Evolutionary conservation across 2,797 vertebrate species (phyloP).

Genomic region (Brachyrhaphis roseni): DNA sequence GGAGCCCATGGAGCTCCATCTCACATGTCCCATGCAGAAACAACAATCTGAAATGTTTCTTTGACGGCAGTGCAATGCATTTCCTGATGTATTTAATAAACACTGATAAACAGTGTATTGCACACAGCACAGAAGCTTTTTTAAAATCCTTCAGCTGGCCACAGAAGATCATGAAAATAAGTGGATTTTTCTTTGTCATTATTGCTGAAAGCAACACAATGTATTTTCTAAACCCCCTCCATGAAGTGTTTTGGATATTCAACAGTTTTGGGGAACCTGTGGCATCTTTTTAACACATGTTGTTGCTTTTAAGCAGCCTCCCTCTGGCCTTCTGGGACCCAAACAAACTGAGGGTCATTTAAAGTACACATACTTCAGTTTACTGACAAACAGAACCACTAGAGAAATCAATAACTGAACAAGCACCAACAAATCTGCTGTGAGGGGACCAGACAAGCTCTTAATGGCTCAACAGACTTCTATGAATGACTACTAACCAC

Average conservation of each 20-base stretch:
- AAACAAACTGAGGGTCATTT: slow-evolving; percentile 21
- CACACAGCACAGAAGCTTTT: neutral
- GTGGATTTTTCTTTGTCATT: neutral
- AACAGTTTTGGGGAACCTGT: neutral
- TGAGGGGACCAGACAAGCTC: slow-evolving; percentile 39
- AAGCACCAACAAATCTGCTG: slow-evolving; percentile 31
- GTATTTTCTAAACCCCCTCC: neutral
- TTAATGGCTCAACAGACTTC: slow-evolving; percentile 32
- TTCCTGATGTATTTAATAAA: slow-evolving; percentile 22
- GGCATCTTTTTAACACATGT: neutral
- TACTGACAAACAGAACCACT: slow-evolving; percentile 25
- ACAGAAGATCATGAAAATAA: slow-evolving; percentile 3
- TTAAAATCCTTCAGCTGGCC: neutral
- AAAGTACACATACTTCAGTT: slow-evolving; percentile 25
- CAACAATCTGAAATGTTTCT: slow-evolving; percentile 28
- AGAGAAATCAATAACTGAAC: slow-evolving; percentile 31
- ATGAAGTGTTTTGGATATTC: neutral
- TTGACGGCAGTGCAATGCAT: slow-evolving; percentile 10
- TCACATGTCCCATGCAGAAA: slow-evolving; percentile 13
- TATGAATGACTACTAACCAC: slow-evolving; percentile 28
- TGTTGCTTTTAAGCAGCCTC: neutral
- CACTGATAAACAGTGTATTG: slow-evolving; percentile 1
- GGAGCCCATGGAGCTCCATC: slow-evolving; percentile 43
- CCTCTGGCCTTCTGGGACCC: slow-evolving; percentile 17
- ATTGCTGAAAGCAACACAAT: slow-evolving; percentile 10